Evolutionary conservation across 2,888 invertebrate genomes (phyloP).

Genomic region (Apodemia zela): DNA sequence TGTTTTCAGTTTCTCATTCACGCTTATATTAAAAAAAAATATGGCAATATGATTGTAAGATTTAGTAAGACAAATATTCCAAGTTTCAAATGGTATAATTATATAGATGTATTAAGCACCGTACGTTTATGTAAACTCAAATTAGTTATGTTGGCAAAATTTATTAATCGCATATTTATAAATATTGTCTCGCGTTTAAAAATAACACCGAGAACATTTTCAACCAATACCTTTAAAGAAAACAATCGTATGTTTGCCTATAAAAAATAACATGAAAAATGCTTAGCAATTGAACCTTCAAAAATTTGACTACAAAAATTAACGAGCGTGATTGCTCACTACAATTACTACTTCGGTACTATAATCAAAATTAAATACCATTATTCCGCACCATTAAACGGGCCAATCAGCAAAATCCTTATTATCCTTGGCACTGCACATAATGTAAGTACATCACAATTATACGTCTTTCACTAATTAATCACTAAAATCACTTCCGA

Average conservation of each 20-base stretch:
- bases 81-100: no score
- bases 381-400: constrained; percentile 67
- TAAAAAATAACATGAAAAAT: neutral
- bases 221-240: neutral
- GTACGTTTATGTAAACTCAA: no score
- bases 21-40: no score
- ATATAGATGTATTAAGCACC: no score
- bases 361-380: constrained; percentile 46
- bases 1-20: no score
- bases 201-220: neutral
- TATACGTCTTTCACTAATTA: constrained; percentile 37
- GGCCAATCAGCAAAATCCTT: constrained; percentile 40
- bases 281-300: neutral
- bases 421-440: constrained; percentile 57
- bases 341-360: constrained; percentile 8
- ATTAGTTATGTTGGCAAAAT: neutral
- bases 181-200: neutral
- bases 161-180: neutral
- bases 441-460: constrained; percentile 49
- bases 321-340: constrained; percentile 8
- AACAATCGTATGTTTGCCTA: neutral
- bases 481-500: constrained; percentile 61
- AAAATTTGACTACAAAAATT: constrained; percentile 5
- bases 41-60: no score
- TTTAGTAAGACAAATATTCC: no score